These are phyloP conservation scores for Leptopterna dolabrata DNA, from an alignment of 2,888 invertebrate genomes.

Conservation along the genomic window DNA sequence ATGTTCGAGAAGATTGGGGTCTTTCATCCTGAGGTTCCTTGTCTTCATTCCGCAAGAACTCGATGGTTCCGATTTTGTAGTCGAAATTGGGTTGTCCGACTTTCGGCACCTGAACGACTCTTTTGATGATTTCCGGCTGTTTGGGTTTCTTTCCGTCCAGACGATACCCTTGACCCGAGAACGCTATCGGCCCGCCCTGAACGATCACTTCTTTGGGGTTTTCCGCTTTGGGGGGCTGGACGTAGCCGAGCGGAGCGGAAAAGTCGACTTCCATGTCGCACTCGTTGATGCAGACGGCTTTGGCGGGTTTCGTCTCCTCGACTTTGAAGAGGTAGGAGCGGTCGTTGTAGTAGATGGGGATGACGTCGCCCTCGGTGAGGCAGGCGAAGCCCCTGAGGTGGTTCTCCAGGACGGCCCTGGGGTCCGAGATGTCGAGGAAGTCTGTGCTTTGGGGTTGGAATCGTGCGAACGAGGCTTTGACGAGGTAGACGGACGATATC, in stretches of 20 bases:
- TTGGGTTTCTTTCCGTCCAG: constrained; percentile 47
- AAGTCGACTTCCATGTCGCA: constrained; percentile 99
- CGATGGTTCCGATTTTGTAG: constrained; percentile 83
- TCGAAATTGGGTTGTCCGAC: constrained; percentile 92
- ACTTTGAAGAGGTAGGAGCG: constrained; percentile 82
- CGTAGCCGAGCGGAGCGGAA: constrained; percentile 95
- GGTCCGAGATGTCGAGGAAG: constrained; percentile 97
- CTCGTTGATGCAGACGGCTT: constrained; percentile 85
- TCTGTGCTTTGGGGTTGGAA: constrained; percentile 97
- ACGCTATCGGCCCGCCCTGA: constrained; percentile 6
- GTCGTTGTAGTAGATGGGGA: constrained; percentile 97
- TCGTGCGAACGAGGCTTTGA: constrained; percentile 87
- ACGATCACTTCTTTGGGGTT: not conserved
- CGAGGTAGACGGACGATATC: constrained; percentile 78
- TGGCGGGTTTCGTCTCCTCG: constrained; percentile 34
- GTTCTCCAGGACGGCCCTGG: constrained; percentile 89
- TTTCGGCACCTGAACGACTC: not conserved
- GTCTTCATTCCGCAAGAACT: constrained; percentile 75
- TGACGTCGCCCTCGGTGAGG: constrained; percentile 93
- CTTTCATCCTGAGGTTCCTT: not conserved
- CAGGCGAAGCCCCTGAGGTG: constrained; percentile 96
- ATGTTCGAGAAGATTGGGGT: not conserved
- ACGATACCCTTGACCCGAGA: constrained; percentile 33
- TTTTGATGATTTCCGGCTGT: not conserved
- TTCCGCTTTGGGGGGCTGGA: constrained; percentile 71